phyloP scores from a whole-genome alignment of 2,113 vertebrate species.

The Tretioscincus oriximinensis region DNA sequence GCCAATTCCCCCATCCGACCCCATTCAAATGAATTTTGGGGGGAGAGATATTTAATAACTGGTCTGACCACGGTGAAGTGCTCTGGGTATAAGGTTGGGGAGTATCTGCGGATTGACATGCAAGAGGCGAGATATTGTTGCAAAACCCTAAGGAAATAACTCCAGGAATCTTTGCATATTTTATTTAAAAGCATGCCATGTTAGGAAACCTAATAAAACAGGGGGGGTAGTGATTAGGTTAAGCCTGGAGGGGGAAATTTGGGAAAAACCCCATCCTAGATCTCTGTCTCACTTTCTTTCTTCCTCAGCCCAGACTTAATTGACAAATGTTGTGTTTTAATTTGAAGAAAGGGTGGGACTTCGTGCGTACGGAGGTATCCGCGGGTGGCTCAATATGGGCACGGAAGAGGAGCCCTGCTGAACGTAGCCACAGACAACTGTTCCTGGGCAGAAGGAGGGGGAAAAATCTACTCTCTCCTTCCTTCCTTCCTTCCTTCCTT shows the following conservation, averaged over 20 bases:
- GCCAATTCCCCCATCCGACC: slow-evolving; percentile 22
- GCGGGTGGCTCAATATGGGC: not conserved
- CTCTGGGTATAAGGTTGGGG: slow-evolving; percentile 22
- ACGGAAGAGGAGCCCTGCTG: too few species aligned
- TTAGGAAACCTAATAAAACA: slow-evolving; percentile 80
- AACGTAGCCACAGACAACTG: too few species aligned
- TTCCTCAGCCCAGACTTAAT: not conserved
- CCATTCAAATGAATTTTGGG: not conserved
- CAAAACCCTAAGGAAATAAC: slow-evolving; percentile 75
- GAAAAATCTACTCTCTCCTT: too few species aligned
- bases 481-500: too few species aligned
- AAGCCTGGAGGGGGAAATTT: slow-evolving; percentile 66
- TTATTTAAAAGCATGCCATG: slow-evolving; percentile 80
- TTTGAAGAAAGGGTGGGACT: not conserved
- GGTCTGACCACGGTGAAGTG: slow-evolving; percentile 71
- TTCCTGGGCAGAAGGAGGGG: too few species aligned
- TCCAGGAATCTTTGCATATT: slow-evolving; percentile 84
- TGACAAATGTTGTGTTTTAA: not conserved
- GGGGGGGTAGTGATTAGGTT: slow-evolving; percentile 75
- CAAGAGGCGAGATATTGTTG: slow-evolving; percentile 66
- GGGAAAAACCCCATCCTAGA: slow-evolving; percentile 31
- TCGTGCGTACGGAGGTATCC: not conserved
- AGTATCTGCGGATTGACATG: slow-evolving; percentile 81
- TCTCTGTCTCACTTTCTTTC: too few species aligned
- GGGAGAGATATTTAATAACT: slow-evolving; percentile 64